phyloP scores from a whole-genome alignment of 2,797 vertebrate genomes.

The Enteromius argenteus region DNA sequence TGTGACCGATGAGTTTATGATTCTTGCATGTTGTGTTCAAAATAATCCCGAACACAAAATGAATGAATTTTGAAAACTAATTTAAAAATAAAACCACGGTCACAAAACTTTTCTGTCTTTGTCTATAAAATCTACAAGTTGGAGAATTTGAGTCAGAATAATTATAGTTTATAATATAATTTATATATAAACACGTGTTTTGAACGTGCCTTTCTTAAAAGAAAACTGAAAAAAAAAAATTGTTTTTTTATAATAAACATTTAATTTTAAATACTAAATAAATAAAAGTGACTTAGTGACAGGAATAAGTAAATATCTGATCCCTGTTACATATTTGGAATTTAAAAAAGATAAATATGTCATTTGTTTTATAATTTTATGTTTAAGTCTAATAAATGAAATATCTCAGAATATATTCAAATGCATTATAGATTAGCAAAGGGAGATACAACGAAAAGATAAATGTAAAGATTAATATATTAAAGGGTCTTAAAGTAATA shows the following conservation, averaged over 20 bases:
- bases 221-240: no score
- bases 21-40: background rate
- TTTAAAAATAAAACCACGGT: background rate
- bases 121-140: background rate
- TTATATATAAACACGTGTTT: no score
- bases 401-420: background rate
- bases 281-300: background rate
- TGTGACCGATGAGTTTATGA: background rate
- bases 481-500: background rate
- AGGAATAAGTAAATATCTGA: background rate
- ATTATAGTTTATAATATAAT: no score
- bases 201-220: no score
- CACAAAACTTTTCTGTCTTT: background rate
- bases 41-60: background rate
- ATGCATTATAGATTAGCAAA: constrained; percentile 4
- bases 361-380: background rate
- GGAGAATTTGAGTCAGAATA: background rate
- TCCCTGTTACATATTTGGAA: background rate
- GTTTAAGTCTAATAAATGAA: background rate
- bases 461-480: background rate
- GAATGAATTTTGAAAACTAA: background rate
- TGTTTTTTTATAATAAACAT: no score
- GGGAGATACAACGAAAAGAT: background rate
- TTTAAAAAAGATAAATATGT: background rate
- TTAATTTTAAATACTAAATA: background rate